phyloP scores from a whole-genome alignment of 2,888 invertebrate genomes.

The Polia nebulosa region DNA sequence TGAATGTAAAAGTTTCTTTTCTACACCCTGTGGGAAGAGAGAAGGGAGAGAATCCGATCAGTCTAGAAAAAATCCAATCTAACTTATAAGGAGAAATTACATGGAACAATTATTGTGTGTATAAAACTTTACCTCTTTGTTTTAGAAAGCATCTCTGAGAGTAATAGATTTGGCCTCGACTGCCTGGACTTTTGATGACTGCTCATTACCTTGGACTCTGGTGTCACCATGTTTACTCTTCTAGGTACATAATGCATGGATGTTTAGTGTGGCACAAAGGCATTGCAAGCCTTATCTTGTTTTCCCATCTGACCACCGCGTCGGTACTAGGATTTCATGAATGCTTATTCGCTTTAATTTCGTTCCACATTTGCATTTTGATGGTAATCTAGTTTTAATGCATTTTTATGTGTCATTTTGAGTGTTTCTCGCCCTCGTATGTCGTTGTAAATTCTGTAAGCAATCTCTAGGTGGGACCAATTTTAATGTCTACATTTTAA shows the following conservation, averaged over 20 bases:
- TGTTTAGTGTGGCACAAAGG: slow-evolving; percentile 48
- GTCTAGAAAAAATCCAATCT: slow-evolving; percentile 47
- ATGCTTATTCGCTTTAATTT: slow-evolving; percentile 66
- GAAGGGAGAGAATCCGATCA: slow-evolving; percentile 21
- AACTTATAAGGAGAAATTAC: slow-evolving; percentile 39
- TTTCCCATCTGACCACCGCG: slow-evolving; percentile 62
- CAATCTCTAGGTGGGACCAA: background rate
- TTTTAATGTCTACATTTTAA: background rate
- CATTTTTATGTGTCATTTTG: slow-evolving; percentile 44
- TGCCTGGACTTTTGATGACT: slow-evolving; percentile 10
- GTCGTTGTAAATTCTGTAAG: slow-evolving; percentile 5
- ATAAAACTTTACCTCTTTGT: slow-evolving; percentile 16
- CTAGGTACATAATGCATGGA: slow-evolving; percentile 33
- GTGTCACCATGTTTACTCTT: background rate
- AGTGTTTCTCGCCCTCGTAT: background rate
- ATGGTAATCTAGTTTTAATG: slow-evolving; percentile 57
- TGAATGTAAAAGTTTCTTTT: slow-evolving; percentile 42
- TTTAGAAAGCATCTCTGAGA: slow-evolving; percentile 4
- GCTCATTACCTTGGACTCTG: slow-evolving; percentile 17
- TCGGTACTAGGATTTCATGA: slow-evolving; percentile 59
- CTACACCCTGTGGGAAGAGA: background rate
- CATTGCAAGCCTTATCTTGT: slow-evolving; percentile 51
- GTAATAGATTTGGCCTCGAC: slow-evolving; percentile 3
- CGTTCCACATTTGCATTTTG: slow-evolving; percentile 64
- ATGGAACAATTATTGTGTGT: slow-evolving; percentile 35